Evolutionary conservation across 1,140 invertebrate genomes (phyloP), one percentile per base, ranked within the genome.

Genomic region (Mylabris phalerata): DNA sequence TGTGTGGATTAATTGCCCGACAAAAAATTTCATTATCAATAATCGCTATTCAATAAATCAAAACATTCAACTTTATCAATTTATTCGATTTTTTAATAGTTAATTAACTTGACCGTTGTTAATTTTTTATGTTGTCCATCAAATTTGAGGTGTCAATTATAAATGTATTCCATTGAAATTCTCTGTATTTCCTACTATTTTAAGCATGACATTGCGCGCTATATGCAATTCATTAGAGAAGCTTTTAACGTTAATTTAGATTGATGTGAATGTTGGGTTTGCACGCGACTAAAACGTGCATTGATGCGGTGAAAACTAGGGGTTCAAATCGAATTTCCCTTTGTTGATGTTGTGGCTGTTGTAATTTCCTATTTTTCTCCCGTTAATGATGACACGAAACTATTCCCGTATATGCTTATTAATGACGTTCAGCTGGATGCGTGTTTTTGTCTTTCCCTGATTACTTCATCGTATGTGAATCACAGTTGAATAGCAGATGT

Each of bases 171-270:
- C 32, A 7, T 32, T 32, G 4, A 32, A 32, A 5, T 32, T 32
- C 7, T 32, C 7, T 32, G 7, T 32, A 32, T 32, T 32, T 32
- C 4, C 32, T 32, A 4, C 4, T 5, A 32, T 7, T 32, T 32
- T 32, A 32, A 32, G 7, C 32, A 32, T 32, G 32, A 32, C 32
- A 32, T 32, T 32, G 32, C 32, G 51, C 42, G 51, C 42, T 45
- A 45, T 54, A 54, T 54, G 60, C 65, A 72, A 70, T 72, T 72
- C 67, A 72, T 72, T 72, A 71, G 62, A 55, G 64, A 72, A 69
- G 59, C 71, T 72, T 72, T 72, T 72, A 72, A 66, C 67, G 55
- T 62, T 72, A 72, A 72, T 72, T 64, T 69, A 70, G 69, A 72
- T 72, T 72, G 71, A 72, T 72, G 69, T 54, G 50, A 47, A 61